These are phyloP conservation scores for Penaeus monodon DNA, from an alignment of 2,888 invertebrate genomes.

Conservation along the genomic window DNA sequence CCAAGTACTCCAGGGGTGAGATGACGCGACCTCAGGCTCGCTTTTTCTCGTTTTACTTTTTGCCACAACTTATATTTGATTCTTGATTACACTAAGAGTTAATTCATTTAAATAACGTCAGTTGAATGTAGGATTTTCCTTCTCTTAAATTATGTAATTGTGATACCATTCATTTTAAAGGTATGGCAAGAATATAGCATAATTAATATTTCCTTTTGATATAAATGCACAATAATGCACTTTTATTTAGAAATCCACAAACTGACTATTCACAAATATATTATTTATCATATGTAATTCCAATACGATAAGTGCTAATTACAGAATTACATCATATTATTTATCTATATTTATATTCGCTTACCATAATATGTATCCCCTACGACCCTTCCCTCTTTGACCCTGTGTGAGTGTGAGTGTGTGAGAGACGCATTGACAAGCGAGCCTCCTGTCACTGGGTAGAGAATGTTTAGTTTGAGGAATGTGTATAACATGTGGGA, in stretches of 20 bases:
- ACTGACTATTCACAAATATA: not conserved
- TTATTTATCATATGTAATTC: not conserved
- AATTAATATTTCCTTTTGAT: no score
- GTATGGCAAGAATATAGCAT: no score
- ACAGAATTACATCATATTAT: not conserved
- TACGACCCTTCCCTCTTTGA: slow-evolving; percentile 39
- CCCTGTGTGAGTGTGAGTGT: slow-evolving; percentile 15
- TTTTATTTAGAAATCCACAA: no score
- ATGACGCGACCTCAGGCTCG: not conserved
- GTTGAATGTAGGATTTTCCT: no score
- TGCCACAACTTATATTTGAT: slow-evolving; percentile 8
- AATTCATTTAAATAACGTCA: not conserved
- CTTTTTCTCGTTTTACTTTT: not conserved
- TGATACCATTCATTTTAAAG: no score
- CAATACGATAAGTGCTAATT: not conserved
- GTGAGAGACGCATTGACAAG: no score
- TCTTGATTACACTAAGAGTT: not conserved
- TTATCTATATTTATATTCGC: slow-evolving; percentile 13
- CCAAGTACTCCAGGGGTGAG: slow-evolving; percentile 21
- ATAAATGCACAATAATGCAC: no score
- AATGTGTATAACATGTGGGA: no score
- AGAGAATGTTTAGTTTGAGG: no score
- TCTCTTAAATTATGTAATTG: no score
- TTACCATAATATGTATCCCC: slow-evolving; percentile 33
- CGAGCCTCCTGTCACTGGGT: no score